A percentile compares a stretch with the other conserved stretches of the same genome.
Evolutionary conservation across 2,113 vertebrate species (phyloP).

Genomic region (Takifugu flavidus): DNA sequence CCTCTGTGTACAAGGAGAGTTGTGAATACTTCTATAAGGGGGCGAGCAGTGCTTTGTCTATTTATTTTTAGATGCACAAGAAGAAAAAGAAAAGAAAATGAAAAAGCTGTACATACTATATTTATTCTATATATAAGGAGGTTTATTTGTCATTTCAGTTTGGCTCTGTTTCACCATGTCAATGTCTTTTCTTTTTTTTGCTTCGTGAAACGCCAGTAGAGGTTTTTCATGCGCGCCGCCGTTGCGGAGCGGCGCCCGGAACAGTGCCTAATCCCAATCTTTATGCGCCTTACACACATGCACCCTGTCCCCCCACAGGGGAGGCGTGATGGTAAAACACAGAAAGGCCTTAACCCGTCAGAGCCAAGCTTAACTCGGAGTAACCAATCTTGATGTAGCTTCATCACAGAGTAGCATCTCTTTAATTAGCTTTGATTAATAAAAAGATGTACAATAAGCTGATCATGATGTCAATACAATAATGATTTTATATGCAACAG

Average conservation of each 20-base stretch:
- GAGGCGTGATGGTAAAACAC: slow-evolving; percentile 25
- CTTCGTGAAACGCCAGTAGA: slow-evolving; percentile 61
- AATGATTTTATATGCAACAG: slow-evolving; percentile 39
- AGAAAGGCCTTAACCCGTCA: slow-evolving; percentile 60
- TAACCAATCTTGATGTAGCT: slow-evolving; percentile 69
- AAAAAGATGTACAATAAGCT: slow-evolving; percentile 54
- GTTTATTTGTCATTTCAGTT: slow-evolving; percentile 76
- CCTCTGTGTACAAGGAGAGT: slow-evolving; percentile 57
- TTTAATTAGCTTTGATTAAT: slow-evolving; percentile 65
- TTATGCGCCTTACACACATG: slow-evolving; percentile 47
- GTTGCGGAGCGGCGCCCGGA: slow-evolving; percentile 20
- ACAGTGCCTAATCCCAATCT: slow-evolving; percentile 66
- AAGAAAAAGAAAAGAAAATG: slow-evolving; percentile 38
- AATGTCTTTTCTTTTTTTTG: slow-evolving; percentile 25
- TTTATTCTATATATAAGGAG: slow-evolving; percentile 82
- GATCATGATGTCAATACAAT: slow-evolving; percentile 57
- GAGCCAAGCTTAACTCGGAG: slow-evolving; percentile 57
- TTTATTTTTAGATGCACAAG: slow-evolving; percentile 81
- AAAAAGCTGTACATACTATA: slow-evolving; percentile 79
- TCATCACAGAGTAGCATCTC: slow-evolving; percentile 55
- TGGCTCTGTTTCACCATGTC: slow-evolving; percentile 52
- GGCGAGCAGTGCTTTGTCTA: slow-evolving; percentile 75
- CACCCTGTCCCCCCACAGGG: slow-evolving; percentile 11
- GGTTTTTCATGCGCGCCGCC: slow-evolving; percentile 42
- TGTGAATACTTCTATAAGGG: slow-evolving; percentile 76